phyloP scores from a whole-genome alignment of 2,113 vertebrate genomes.

The Catharus fuscescens region DNA sequence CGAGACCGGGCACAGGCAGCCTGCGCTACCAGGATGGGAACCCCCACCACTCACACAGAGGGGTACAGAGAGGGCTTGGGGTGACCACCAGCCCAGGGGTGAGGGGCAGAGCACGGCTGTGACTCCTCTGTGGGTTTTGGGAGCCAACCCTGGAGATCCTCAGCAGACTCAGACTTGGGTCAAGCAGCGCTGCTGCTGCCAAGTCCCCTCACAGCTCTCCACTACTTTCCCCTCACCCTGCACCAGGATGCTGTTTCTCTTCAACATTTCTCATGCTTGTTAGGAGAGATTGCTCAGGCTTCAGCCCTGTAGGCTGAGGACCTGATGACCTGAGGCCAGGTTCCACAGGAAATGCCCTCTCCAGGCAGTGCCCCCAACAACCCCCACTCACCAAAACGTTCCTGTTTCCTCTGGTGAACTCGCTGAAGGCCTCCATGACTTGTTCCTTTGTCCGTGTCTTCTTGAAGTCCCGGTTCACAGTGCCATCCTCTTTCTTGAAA shows the following conservation, averaged over 20 bases:
- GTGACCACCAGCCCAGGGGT: neutral
- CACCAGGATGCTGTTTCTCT: neutral
- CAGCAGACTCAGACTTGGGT: fast-evolving
- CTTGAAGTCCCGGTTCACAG: conserved; percentile 97
- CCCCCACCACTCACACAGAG: no score
- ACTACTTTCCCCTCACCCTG: neutral
- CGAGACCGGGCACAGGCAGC: fast-evolving
- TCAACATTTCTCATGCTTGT: neutral
- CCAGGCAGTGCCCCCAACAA: neutral
- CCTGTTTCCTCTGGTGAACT: conserved; percentile 91
- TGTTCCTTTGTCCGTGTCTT: conserved; percentile 94
- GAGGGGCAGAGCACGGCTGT: neutral
- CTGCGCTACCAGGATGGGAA: neutral
- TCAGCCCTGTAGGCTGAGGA: neutral
- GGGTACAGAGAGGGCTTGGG: neutral
- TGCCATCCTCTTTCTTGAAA: conserved; percentile 92
- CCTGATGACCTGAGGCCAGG: neutral
- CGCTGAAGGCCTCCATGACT: conserved; percentile 86
- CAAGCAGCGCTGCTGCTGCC: neutral
- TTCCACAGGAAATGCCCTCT: neutral
- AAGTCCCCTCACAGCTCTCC: neutral
- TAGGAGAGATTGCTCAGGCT: neutral
- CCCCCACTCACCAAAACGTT: conserved; percentile 86
- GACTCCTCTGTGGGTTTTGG: neutral
- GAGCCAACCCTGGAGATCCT: neutral